phyloP scores from a whole-genome alignment of 2,797 vertebrate genomes.

The Poecilia velifera region DNA sequence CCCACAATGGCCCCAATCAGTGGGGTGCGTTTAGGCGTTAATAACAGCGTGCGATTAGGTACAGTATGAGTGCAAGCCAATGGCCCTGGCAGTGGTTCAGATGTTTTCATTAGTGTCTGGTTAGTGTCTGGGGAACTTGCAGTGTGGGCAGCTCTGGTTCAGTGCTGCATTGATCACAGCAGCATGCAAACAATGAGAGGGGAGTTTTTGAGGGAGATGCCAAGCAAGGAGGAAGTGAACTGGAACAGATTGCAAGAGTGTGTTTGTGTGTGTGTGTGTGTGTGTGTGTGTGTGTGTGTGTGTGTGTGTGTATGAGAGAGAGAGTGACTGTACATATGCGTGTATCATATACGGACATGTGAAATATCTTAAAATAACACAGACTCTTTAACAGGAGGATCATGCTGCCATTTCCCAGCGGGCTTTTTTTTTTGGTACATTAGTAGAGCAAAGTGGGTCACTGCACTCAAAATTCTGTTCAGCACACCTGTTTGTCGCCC shows the following conservation, averaged over 20 bases:
- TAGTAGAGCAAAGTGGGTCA: slow-evolving; percentile 61
- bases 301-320: slow-evolving; percentile 5
- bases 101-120: slow-evolving; percentile 78
- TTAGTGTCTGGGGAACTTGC: slow-evolving; percentile 70
- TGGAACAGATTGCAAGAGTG: slow-evolving; percentile 54
- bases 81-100: slow-evolving; percentile 70
- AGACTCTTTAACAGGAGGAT: slow-evolving; percentile 57
- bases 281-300: slow-evolving; percentile 11
- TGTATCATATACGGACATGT: slow-evolving; percentile 15
- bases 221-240: slow-evolving; percentile 54
- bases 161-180: slow-evolving; percentile 71
- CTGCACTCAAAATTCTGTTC: slow-evolving; percentile 42
- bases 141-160: slow-evolving; percentile 64
- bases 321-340: slow-evolving; percentile 2
- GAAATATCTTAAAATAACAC: slow-evolving; percentile 69
- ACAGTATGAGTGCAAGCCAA: slow-evolving; percentile 57
- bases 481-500: slow-evolving; percentile 36
- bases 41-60: slow-evolving; percentile 72
- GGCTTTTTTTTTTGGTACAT: slow-evolving; percentile 44
- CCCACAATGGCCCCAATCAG: slow-evolving; percentile 54
- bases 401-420: slow-evolving; percentile 71
- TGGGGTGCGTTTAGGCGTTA: slow-evolving; percentile 59
- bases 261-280: slow-evolving; percentile 12
- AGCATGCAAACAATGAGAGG: slow-evolving; percentile 69
- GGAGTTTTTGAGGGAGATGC: slow-evolving; percentile 67